phyloP scores from a whole-genome alignment of 2,797 vertebrate species.

The Lithobates pipiens region DNA sequence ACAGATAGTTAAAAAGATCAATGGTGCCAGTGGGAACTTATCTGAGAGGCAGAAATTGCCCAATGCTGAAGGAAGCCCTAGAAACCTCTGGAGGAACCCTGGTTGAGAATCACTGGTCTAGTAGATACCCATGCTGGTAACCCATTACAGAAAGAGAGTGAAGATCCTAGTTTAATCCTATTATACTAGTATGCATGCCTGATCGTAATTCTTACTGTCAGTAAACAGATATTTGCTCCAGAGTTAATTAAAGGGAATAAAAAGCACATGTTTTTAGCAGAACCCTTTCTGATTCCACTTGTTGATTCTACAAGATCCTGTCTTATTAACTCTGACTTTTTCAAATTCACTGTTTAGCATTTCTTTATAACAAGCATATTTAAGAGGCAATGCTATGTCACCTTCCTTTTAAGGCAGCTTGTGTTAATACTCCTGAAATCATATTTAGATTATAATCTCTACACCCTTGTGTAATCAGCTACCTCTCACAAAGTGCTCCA shows the following conservation, averaged over 20 bases:
- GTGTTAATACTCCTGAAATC: slow-evolving; percentile 53
- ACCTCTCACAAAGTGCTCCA: slow-evolving; percentile 64
- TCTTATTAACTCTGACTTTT: slow-evolving; percentile 48
- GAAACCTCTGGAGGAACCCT: too few species aligned
- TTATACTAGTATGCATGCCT: background rate
- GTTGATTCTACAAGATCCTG: slow-evolving; percentile 25
- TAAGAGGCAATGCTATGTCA: slow-evolving; percentile 42
- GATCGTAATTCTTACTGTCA: background rate
- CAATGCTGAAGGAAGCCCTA: too few species aligned
- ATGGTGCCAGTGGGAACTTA: too few species aligned
- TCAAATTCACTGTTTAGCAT: slow-evolving; percentile 47
- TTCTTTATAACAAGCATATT: slow-evolving; percentile 40
- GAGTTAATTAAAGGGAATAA: slow-evolving; percentile 2
- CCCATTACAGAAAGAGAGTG: too few species aligned
- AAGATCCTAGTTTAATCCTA: background rate
- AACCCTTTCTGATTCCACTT: slow-evolving; percentile 17
- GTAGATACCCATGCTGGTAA: too few species aligned
- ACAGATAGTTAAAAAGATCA: too few species aligned
- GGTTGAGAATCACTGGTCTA: too few species aligned
- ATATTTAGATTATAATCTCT: slow-evolving; percentile 58
- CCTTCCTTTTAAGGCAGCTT: slow-evolving; percentile 43
- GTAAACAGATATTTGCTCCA: background rate
- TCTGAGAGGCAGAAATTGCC: too few species aligned
- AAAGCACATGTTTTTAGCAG: background rate
- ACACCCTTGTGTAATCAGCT: slow-evolving; percentile 59